Conservation (phyloP, 2,113 vertebrate genomes). For the Hemichromis elongatus region DNA sequence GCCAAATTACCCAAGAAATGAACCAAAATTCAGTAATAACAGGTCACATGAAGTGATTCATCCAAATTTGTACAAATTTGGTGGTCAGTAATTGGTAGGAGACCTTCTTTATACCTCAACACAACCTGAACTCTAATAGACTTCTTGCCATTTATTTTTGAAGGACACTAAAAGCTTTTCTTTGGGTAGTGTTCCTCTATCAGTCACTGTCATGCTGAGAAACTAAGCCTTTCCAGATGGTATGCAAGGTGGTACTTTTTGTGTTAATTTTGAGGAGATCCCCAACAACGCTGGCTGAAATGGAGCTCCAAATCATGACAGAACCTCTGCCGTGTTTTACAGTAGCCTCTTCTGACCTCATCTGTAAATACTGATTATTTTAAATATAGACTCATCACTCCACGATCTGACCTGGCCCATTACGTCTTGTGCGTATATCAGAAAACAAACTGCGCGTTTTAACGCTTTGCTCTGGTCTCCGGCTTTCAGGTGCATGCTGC, state of each 20-base stretch:
- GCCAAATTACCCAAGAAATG: neutral
- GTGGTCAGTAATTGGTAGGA: neutral
- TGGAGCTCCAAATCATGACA: neutral
- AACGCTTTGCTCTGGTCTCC: neutral
- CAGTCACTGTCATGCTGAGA: neutral
- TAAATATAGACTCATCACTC: neutral
- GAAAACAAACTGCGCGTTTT: neutral
- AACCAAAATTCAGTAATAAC: neutral
- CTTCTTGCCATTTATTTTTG: neutral
- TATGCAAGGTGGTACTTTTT: neutral
- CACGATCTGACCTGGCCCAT: neutral
- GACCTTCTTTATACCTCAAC: neutral
- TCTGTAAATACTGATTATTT: neutral
- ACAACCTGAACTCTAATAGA: neutral
- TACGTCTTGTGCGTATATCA: constrained; percentile 1
- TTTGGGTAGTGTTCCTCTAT: neutral
- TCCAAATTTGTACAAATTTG: neutral
- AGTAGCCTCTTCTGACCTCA: neutral
- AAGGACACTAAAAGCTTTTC: neutral
- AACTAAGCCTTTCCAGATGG: neutral
- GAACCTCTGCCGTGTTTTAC: neutral
- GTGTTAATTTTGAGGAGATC: rapidly evolving
- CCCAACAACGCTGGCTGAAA: neutral
- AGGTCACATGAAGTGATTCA: neutral
- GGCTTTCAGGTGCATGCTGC: constrained; percentile 8